Evolutionary conservation across 1,140 invertebrate species (phyloP), one percentile per base, ranked within the genome.

Genomic region (Drosophila pandora): DNA sequence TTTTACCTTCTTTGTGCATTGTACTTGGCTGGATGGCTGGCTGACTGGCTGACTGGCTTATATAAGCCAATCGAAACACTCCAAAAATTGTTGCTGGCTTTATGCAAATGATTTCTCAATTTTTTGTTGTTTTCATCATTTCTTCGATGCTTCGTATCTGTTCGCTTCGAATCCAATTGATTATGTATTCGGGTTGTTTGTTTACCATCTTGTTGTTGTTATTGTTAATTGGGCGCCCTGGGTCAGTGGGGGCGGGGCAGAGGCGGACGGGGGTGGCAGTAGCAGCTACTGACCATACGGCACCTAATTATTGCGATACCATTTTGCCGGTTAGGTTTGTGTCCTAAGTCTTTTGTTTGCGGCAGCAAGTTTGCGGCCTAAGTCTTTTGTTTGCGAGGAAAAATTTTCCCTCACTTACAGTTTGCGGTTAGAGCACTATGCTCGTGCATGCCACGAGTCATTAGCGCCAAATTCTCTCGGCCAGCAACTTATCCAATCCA

Each of bases 51-150:
- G 56, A 25, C 28, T 50, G 48, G 52, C 64, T 87, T 87, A 83
- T 75, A 62, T 88, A 87, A 88, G 81, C 65, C 70, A 56, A 71
- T 78, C 75, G 67, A 77, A 76, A 48, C 30, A 34, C 41, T 76
- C 43, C 34, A 67, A 48, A 47, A 34, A 73, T 59, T 52, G 53
- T 64, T 17, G 63, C 60, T 65, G 47, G 30, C 43, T 69, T 72
- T 67, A 88, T 79, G 75, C 77, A 87, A 87, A 88, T 87, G 65
- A 68, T 87, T 87, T 88, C 83, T 63, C 76, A 87, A 89, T 63
- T 55, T 62, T 30, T 30, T 39, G 12, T 64, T 37, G 30, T 73
- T 55, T 73, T 62, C 43, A 62, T 72, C 58, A 43, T 74, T 74
- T 74, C 63, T 53, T 23, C 54, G 34, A 64, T 74, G 73, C 63